Base-by-base conservation (phyloP, 2,113 vertebrate genomes). In the Pseudorasbora parva region DNA sequence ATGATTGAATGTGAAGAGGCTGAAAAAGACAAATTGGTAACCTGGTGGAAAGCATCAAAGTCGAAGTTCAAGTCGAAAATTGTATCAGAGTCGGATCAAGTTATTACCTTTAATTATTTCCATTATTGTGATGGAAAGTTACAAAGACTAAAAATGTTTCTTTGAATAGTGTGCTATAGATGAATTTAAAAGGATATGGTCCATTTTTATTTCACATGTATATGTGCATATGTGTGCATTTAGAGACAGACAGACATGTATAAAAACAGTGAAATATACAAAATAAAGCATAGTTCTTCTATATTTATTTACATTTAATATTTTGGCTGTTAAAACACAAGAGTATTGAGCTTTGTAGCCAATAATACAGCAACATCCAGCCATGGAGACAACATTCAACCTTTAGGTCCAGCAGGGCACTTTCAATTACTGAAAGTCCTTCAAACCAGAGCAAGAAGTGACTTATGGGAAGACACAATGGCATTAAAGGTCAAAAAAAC, bases 321-420 rank as follows among this genome's bases (percentile, higher is more conserved):
- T 73, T 47, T 19, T 74, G 14, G 1, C 45, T 10, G 19, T 73
- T 73, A 73, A 45, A 73, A 73, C 2, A 47, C n/a, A 73, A 3
- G 12, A 73, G 45, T 8, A 27, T 27, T 49, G 43, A 25, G 45
- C 45, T 10, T 10, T 21, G 33, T 75, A 4, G 4, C 25, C 10
- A 21, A 33, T 56, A 12, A 11, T 19, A 30, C 15, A 15, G n/a
- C 21, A 43, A 78, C 56, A 60, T 17, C 56, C 76, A 78, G 30
- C 27, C 49, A 76, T 57, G 4, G 37, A 57, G n/a, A 43, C 10
- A 60, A 77, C 75, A 77, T 77, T 77, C 30, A 59, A 45, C 56
- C 33, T 78, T 60, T 57, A 78, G 33, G 11, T 78, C 76, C 37
- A 60, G 56, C 6, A 30, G 37, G n/a, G 11, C 37, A 60, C 33